These are phyloP conservation scores for Spinibarbus caldwelli DNA, from an alignment of 2,797 vertebrate species.

Conservation along the genomic window DNA sequence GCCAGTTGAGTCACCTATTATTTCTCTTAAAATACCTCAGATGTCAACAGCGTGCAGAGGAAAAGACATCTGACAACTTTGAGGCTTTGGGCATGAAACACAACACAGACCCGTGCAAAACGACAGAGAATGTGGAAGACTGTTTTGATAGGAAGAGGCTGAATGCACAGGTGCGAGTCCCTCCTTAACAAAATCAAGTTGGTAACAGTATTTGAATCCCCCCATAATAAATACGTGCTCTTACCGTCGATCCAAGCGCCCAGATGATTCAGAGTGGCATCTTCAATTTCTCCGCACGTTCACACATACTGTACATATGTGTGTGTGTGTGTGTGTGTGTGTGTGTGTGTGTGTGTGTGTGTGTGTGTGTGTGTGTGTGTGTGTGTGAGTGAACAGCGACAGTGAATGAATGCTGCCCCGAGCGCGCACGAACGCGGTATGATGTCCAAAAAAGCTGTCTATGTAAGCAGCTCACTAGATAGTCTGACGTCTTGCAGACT, in stretches of 20 bases:
- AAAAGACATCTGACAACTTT: conserved; percentile 12
- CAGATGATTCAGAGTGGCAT: conserved; percentile 45
- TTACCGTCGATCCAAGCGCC: conserved; percentile 49
- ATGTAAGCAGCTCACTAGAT: conserved; percentile 35
- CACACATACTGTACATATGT: conserved; percentile 44
- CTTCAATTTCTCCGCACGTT: conserved; percentile 54
- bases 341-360: too few relatives aligned
- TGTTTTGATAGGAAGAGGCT: background rate
- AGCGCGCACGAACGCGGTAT: conserved; percentile 5
- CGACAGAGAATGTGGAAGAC: conserved; percentile 2
- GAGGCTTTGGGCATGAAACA: background rate
- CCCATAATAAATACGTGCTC: conserved; percentile 24
- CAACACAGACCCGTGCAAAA: background rate
- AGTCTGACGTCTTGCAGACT: conserved; percentile 39
- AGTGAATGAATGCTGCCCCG: conserved; percentile 33
- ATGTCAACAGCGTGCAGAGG: background rate
- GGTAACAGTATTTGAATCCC: background rate
- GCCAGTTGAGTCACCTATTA: conserved; percentile 49
- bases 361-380: too few relatives aligned
- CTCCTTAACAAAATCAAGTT: background rate
- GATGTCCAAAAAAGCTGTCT: conserved; percentile 21
- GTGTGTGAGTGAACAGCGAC: conserved; percentile 36
- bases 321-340: too few relatives aligned
- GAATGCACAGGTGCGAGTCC: conserved; percentile 35
- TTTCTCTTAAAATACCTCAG: conserved; percentile 30